Base-by-base conservation (phyloP, 1,140 invertebrate genomes). In the Sitobion miscanthi region DNA sequence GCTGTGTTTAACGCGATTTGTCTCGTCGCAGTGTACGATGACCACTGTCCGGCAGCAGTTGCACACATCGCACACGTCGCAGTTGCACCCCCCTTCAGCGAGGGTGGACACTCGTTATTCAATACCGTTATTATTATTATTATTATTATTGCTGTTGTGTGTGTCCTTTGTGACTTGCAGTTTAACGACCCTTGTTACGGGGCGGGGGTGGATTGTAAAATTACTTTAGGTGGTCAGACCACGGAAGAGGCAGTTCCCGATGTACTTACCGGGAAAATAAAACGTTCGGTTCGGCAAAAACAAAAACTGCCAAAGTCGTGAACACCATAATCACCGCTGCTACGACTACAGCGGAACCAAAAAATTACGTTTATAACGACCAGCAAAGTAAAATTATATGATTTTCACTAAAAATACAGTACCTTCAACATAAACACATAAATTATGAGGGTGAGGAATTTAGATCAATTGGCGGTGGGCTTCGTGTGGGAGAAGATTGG, bases 1-100 rank as follows among this genome's bases (percentile, higher is more conserved):
- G 62, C 62, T 69, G 62, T 69, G 62, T 69, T 69, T 69, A 69
- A 69, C 62, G 62, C 62, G 62, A 69, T 69, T 69, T 69, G 30
- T 69, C 62, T 69, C 25, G 11, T 69, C 57, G 30, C 25, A 25
- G 14, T 47, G 6, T 57, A 57, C 57, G 62, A 69, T 69, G 62
- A 69, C 62, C 62, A 69, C 62, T 69, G 62, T 69, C 62, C 62
- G 62, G 30, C 25, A 69, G 30, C 62, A 57, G 25, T 57, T 25
- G 7, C 57, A 57, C 2, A 57, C 25, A 57, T 57, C 57, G 9
- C 57, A 69, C 57, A 62, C 57, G 62, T 69, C 30, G 62, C 11
- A n/a, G 11, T 30, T 30, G 8, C 3, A 25, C 57, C 49, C 49
- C 14, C 49, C 49, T 0, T 14, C 49, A 9, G 25, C 25, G 62